These are phyloP conservation scores for Drosophila orena DNA, from an alignment of 1,140 invertebrate species.

Conservation along the genomic window DNA sequence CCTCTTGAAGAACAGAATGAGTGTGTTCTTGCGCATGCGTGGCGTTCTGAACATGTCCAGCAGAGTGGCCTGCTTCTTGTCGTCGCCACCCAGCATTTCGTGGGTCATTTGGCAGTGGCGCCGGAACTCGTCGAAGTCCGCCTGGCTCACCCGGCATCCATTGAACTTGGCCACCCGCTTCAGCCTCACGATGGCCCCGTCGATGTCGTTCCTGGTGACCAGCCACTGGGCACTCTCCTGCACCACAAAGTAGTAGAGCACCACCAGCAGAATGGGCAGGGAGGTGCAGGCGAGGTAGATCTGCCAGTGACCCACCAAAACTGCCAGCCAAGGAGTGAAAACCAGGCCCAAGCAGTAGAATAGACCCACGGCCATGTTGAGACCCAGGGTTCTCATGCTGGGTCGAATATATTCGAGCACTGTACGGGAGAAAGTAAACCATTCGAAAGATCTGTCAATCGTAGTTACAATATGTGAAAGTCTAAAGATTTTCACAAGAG, in stretches of 20 bases:
- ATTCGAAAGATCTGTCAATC: background rate
- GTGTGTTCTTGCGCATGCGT: conserved; percentile 86
- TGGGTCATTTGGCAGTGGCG: conserved; percentile 84
- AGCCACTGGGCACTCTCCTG: conserved; percentile 89
- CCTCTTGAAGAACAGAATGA: conserved; percentile 87
- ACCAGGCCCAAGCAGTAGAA: conserved; percentile 87
- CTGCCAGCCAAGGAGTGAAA: conserved; percentile 87
- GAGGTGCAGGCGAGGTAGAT: conserved; percentile 86
- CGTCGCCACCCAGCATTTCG: conserved; percentile 70
- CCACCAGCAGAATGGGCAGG: conserved; percentile 85
- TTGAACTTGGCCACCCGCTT: conserved; percentile 87
- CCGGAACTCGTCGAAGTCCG: conserved; percentile 85
- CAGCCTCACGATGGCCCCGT: conserved; percentile 86
- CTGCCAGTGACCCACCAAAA: conserved; percentile 86
- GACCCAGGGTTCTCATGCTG: conserved; percentile 86
- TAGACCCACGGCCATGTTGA: conserved; percentile 87
- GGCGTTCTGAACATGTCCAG: conserved; percentile 87
- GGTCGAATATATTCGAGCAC: conserved; percentile 88
- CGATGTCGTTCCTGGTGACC: conserved; percentile 86
- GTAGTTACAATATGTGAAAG: background rate
- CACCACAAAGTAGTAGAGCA: conserved; percentile 86
- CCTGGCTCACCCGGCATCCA: conserved; percentile 84
- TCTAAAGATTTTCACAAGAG: too few species aligned
- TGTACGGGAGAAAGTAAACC: conserved; percentile 33
- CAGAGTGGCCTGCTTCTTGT: conserved; percentile 81